These are phyloP conservation scores for Hozukius guyotensis DNA, from an alignment of 2,797 vertebrate species.

Conservation along the genomic window DNA sequence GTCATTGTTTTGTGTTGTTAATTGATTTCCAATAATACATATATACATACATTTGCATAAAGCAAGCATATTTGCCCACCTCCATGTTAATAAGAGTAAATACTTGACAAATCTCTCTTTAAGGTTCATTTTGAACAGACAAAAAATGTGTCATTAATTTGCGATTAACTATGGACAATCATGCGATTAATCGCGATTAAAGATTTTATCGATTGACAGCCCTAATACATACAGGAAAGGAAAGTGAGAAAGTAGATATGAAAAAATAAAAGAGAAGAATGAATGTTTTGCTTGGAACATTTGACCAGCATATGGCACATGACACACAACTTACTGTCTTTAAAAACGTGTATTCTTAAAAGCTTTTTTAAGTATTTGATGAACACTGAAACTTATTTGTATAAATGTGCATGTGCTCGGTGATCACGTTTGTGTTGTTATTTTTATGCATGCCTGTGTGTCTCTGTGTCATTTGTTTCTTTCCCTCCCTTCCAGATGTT, in stretches of 20 bases:
- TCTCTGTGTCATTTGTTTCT: conserved; percentile 64
- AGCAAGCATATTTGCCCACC: background rate
- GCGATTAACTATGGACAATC: too few species aligned
- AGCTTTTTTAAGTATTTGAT: background rate
- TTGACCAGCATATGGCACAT: background rate
- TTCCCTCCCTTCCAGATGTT: conserved; percentile 75
- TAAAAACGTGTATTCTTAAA: background rate
- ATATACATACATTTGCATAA: background rate
- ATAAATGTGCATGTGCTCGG: background rate
- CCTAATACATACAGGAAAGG: too few species aligned
- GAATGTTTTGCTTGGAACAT: background rate
- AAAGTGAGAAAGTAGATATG: background rate
- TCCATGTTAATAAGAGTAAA: background rate
- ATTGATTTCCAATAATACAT: background rate
- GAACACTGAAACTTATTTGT: conserved; percentile 4
- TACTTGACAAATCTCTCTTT: background rate
- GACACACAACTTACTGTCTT: background rate
- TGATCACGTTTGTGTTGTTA: conserved; percentile 25
- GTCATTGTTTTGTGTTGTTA: background rate
- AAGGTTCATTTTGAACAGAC: too few species aligned
- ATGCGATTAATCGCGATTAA: too few species aligned
- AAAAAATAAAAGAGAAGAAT: background rate
- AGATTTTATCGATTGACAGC: too few species aligned
- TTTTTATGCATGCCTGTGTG: conserved; percentile 34
- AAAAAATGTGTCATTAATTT: too few species aligned